These are phyloP conservation scores for Hiodon alosoides DNA, from an alignment of 2,113 vertebrate genomes.

Conservation along the genomic window DNA sequence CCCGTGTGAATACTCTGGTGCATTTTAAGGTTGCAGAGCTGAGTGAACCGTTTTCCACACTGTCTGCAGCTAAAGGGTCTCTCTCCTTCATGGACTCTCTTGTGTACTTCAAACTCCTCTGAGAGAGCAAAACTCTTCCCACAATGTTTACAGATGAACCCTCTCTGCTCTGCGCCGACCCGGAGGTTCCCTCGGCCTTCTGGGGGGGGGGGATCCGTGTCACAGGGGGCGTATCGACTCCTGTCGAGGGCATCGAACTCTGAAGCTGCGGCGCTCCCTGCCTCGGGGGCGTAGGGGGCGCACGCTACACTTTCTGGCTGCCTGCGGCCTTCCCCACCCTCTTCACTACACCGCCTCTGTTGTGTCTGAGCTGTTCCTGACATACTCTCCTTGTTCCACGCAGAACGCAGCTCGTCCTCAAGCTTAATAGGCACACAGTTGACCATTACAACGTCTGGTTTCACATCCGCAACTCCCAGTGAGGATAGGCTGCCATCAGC, in stretches of 20 bases:
- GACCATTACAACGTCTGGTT: background rate
- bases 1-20: constrained; percentile 40
- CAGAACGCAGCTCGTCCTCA: background rate
- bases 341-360: background rate
- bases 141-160: constrained; percentile 35
- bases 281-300: background rate
- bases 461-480: background rate
- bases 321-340: background rate
- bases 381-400: background rate
- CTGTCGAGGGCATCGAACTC: background rate
- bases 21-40: constrained; percentile 38
- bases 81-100: constrained; percentile 36
- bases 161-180: constrained; percentile 6
- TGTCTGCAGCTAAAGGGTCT: constrained; percentile 34
- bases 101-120: constrained; percentile 34
- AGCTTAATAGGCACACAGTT: background rate
- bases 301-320: constrained; percentile 11
- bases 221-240: background rate
- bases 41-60: constrained; percentile 40
- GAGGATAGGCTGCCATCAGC: background rate
- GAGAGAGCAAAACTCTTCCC: constrained; percentile 33
- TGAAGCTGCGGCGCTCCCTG: background rate
- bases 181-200: background rate
- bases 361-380: background rate
- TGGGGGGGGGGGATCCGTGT: background rate